These are phyloP conservation scores for Spea multiplicata DNA, from an alignment of 2,113 vertebrate species.

Conservation along the genomic window DNA sequence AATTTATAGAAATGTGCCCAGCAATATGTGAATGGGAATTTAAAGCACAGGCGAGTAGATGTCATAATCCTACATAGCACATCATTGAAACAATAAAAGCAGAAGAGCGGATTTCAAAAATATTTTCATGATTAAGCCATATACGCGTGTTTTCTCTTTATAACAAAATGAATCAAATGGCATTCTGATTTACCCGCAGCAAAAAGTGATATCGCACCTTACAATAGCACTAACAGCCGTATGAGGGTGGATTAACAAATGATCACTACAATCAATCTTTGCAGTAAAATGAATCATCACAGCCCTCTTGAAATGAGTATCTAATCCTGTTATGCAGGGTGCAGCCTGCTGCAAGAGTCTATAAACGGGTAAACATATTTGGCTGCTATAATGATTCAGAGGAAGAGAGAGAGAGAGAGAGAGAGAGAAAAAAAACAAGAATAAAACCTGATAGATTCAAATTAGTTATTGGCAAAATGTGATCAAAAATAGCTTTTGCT, in stretches of 20 bases:
- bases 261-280: slow-evolving; percentile 10
- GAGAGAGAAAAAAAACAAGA: neutral
- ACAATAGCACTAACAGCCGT: neutral
- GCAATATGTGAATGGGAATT: too few relatives aligned
- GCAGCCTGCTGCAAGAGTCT: slow-evolving; percentile 2
- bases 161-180: too few relatives aligned
- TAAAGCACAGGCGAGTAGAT: too few relatives aligned
- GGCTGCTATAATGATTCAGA: slow-evolving; percentile 11
- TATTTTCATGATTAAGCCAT: too few relatives aligned
- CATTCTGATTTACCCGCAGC: too few relatives aligned
- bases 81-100: too few relatives aligned
- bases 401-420: slow-evolving; percentile 23
- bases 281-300: slow-evolving; percentile 28
- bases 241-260: neutral
- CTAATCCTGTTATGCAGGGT: slow-evolving; percentile 13
- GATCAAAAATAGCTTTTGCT: slow-evolving; percentile 79
- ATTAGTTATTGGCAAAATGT: slow-evolving; percentile 61
- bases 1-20: too few relatives aligned
- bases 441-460: slow-evolving; percentile 49
- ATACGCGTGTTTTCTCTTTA: too few relatives aligned
- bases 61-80: too few relatives aligned
- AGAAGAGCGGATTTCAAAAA: too few relatives aligned
- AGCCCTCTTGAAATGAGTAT: slow-evolving; percentile 24
- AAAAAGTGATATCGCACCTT: too few relatives aligned
- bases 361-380: slow-evolving; percentile 34